Base-by-base conservation (phyloP, 2,888 invertebrate genomes). In the Cenopis cana region DNA sequence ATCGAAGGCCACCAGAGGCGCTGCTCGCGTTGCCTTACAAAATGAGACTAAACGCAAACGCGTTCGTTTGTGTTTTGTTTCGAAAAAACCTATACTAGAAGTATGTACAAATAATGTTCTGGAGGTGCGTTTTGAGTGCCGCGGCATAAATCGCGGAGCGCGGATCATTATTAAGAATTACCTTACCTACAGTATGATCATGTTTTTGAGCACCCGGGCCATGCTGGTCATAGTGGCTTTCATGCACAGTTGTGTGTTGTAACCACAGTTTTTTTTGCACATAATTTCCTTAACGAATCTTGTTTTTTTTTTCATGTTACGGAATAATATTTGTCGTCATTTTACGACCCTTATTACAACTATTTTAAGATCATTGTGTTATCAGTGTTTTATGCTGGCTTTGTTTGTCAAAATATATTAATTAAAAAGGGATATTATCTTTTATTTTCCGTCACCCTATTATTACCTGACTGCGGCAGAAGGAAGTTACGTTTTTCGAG, bases 341-440 rank as follows among this genome's bases (percentile, higher is more conserved):
- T 41, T 14, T 41, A 24, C 20, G 59, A n/a, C 59, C 12, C 20
- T 60, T 52, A 50, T 64, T 64, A 11, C 52, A 64, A 57, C 46
- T 46, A 46, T 46, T 46, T n/a, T 46, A 46, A 46, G 46, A 24
- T 69, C 41, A 20, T 64, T 64, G 62, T 52, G 69, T 69, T 69
- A 65, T 41, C 64, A 65, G 64, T 69, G 68, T 60, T 59, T 69
- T 59, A 29, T 69, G 41, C 69, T 69, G 56, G 36, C 57, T 69
- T 69, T 69, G 64, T 69, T 69, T 69, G 69, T 69, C 64, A 65
- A 65, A 69, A 69, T 65, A 69, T 52, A 69, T 52, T 1, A 18
- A 65, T 64, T 41, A 52, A 36, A 65, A 54, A 12, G 2, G 12
- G 56, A 64, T 38, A n/a, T 0, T 17, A 41, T 52, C 59, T 11